Conservation (phyloP, 2,113 vertebrate genomes). For the Anolis sagrei region DNA sequence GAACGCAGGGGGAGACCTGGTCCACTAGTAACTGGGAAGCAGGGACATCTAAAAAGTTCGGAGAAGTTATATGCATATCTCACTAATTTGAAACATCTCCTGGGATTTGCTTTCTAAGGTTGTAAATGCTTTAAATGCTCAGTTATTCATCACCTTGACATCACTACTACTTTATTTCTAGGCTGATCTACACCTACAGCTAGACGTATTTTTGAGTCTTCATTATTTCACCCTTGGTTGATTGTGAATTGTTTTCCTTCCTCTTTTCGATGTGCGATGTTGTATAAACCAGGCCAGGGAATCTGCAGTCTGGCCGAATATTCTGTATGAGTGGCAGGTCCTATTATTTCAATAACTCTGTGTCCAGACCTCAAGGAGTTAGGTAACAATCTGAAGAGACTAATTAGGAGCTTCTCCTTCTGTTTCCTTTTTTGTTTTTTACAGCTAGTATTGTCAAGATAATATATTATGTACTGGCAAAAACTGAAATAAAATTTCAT, state of each 20-base stretch:
- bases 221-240: constrained; percentile 27
- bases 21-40: constrained; percentile 11
- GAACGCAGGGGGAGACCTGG: constrained; percentile 29
- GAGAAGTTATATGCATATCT: constrained; percentile 5
- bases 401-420: constrained; percentile 67
- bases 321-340: constrained; percentile 57
- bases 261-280: background rate
- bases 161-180: background rate
- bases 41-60: constrained; percentile 13
- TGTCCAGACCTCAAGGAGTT: constrained; percentile 59
- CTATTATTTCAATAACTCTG: constrained; percentile 70
- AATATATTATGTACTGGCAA: constrained; percentile 82
- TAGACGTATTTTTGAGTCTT: background rate
- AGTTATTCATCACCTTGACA: constrained; percentile 11
- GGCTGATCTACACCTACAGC: background rate
- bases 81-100: constrained; percentile 43
- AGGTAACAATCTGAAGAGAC: constrained; percentile 60
- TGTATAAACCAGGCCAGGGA: background rate
- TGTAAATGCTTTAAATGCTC: constrained; percentile 51
- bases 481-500: constrained; percentile 73
- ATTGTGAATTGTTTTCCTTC: constrained; percentile 26
- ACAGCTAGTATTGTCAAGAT: constrained; percentile 76
- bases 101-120: constrained; percentile 33
- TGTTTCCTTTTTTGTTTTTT: constrained; percentile 74
- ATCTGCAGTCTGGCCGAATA: constrained; percentile 48